Conservation (phyloP, 2,888 invertebrate species). For the Stenodema calcarata region DNA sequence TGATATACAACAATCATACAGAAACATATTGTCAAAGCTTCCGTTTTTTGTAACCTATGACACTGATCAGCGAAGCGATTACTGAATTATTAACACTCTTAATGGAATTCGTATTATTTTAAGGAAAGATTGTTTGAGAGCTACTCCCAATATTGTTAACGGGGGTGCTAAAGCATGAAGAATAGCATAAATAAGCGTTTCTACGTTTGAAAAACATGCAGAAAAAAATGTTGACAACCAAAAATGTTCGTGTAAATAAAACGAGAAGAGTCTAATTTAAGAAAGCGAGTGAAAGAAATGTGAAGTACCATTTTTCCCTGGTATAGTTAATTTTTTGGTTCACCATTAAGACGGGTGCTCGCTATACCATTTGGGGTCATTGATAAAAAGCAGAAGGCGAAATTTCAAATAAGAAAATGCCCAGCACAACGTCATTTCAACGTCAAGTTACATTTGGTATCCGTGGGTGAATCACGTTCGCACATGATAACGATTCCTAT, state of each 20-base stretch:
- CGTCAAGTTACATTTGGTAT: too few relatives aligned
- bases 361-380: too few relatives aligned
- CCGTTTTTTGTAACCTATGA: conserved; percentile 37
- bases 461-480: neutral
- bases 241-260: neutral
- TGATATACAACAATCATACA: conserved; percentile 54
- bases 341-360: too few relatives aligned
- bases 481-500: neutral
- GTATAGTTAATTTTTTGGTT: too few relatives aligned
- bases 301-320: neutral
- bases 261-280: neutral
- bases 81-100: conserved; percentile 23
- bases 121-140: neutral
- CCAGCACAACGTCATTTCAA: too few relatives aligned
- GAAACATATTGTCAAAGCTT: conserved; percentile 55
- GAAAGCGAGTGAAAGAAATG: neutral
- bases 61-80: conserved; percentile 51
- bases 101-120: neutral
- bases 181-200: neutral
- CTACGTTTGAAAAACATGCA: neutral
- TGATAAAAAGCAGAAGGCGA: too few relatives aligned
- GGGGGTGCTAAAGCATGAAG: neutral
- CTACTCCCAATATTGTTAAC: neutral
- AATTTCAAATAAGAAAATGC: too few relatives aligned
- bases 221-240: neutral